phyloP scores from a whole-genome alignment of 2,113 vertebrate genomes.

The Galbula dea region DNA sequence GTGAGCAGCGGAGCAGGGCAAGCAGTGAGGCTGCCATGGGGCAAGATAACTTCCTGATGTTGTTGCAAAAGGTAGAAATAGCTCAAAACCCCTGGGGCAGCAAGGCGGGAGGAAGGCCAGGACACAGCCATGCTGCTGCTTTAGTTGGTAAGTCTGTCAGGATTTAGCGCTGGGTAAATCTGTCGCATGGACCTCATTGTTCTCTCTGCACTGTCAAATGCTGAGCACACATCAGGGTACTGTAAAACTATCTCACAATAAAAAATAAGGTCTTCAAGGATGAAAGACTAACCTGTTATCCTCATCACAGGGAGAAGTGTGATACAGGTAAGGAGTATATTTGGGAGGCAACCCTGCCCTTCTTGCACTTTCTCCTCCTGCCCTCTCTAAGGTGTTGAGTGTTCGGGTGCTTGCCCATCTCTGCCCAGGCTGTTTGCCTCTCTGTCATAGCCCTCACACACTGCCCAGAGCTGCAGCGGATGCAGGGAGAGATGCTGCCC shows the following conservation, averaged over 20 bases:
- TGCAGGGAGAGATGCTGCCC: not conserved
- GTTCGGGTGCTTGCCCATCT: not conserved
- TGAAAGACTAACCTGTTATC: not conserved
- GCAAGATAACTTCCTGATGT: not conserved
- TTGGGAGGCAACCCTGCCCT: not conserved
- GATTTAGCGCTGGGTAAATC: not conserved
- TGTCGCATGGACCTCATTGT: slow-evolving; percentile 4
- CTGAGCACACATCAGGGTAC: slow-evolving; percentile 31
- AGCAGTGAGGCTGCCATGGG: not conserved
- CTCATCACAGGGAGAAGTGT: not conserved
- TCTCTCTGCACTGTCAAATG: not conserved
- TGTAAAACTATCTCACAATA: slow-evolving; percentile 18
- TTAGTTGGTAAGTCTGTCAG: not conserved
- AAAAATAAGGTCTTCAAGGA: slow-evolving; percentile 20
- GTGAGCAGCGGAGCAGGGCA: not conserved
- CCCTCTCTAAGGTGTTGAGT: not conserved
- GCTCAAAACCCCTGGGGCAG: not conserved
- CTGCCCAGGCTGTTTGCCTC: not conserved
- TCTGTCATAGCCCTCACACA: not conserved
- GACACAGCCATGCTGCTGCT: not conserved
- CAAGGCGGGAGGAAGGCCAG: not conserved
- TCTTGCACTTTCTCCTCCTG: not conserved
- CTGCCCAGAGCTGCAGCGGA: not conserved
- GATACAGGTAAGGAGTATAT: not conserved
- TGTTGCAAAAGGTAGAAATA: not conserved